Evolutionary conservation across 2,113 vertebrate genomes (phyloP), one percentile per base, ranked within the genome.

Genomic region (Eulemur macaco): DNA sequence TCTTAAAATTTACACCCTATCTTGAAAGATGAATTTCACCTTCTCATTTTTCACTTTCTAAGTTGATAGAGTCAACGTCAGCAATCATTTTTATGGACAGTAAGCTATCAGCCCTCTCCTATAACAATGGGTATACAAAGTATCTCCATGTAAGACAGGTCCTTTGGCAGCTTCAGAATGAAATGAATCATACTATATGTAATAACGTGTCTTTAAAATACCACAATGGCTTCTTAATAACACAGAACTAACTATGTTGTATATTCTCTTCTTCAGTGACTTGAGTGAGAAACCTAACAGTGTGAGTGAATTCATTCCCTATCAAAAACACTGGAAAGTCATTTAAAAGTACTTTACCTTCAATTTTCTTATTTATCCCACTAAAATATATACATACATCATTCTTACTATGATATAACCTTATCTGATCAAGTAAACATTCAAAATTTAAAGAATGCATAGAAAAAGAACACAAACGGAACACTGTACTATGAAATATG

Each of bases 311-410:
- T 84, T 95, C 6, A 91, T 94, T 96, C 95, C 52, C 66, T 81
- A 95, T 56, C 56, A 71, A 92, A 95, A 94, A 87, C 50, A 74
- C 29, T 42, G 91, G 23, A 93, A 92, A 95, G 60, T 56, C 42
- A 95, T 82, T 96, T 74, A 94, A 86, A 96, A 97, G 56, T 76
- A 45, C 14, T 63, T 80, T 84, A 58, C 14, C n/a, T 96, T 94
- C 47, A 73, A 71, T 54, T 83, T 37, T 93, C 52, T 95, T 69
- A 77, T 82, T 86, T 80, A 86, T 58, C 45, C n/a, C 27, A 69
- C 37, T 80, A 94, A 91, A 91, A 93, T 56, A 73, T 20, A 66
- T 83, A 84, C 8, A 23, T 2, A 77, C 4, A 68, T 74, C 27
- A 73, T 73, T 93, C 42, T 84, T 86, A 84, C 5, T 73, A 85